Evolutionary conservation across 2,113 vertebrate species (phyloP).

Genomic region (Arenaria interpres): DNA sequence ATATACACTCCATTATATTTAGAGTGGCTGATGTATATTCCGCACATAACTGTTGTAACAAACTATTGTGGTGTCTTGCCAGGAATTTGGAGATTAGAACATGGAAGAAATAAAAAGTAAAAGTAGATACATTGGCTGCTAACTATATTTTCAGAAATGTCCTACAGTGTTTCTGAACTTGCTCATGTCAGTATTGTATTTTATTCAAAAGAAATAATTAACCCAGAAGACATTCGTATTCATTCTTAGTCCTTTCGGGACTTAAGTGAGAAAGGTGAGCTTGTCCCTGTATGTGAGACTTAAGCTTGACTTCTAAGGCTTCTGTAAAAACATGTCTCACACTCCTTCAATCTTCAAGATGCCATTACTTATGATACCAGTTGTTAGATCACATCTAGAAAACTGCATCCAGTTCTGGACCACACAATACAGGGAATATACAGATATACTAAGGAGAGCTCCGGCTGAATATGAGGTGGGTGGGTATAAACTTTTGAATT

Average conservation of each 20-base stretch:
- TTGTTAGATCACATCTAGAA: not conserved
- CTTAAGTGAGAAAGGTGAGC: not conserved
- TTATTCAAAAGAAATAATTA: not conserved
- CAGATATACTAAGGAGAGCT: not conserved
- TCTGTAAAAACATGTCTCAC: not conserved
- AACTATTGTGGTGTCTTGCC: not conserved
- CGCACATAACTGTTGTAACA: not conserved
- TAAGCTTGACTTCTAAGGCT: not conserved
- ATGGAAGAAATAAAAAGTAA: not conserved
- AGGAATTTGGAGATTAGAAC: not conserved
- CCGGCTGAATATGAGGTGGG: not conserved
- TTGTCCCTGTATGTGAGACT: not conserved
- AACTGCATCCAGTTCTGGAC: not conserved
- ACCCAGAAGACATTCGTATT: not conserved
- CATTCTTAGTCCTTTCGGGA: not conserved
- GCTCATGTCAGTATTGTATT: not conserved
- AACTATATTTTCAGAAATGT: not conserved
- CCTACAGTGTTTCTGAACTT: not conserved
- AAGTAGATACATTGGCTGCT: not conserved
- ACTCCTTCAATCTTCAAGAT: not conserved
- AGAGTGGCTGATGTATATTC: fast-evolving
- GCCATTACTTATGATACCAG: not conserved
- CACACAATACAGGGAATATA: not conserved
- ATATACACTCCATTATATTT: not conserved
- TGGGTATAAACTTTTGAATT: not conserved